Percentiles rank a stretch among this genome's conserved stretches.
These are phyloP conservation scores for Drosophila oshimai DNA, from an alignment of 1,140 invertebrate genomes.

Conservation along the genomic window DNA sequence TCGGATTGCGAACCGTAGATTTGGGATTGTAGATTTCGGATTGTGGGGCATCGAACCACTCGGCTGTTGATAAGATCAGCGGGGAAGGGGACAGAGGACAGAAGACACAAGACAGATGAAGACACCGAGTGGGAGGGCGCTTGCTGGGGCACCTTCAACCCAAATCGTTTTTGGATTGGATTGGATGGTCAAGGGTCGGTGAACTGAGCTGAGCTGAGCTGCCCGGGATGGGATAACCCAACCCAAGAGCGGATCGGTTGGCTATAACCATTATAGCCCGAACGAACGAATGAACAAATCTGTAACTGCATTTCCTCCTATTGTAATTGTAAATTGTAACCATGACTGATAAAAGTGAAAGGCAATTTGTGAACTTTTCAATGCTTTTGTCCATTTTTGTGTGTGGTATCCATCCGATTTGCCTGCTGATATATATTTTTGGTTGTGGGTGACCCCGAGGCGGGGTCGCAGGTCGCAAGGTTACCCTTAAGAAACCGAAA, in stretches of 20 bases:
- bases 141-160: neutral
- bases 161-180: neutral
- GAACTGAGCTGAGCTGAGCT: conserved; percentile 14
- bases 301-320: conserved; percentile 9
- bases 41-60: conserved; percentile 16
- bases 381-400: conserved; percentile 15
- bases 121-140: neutral
- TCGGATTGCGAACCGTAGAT: neutral
- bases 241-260: neutral
- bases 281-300: neutral
- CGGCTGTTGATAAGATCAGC: conserved; percentile 14
- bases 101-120: too few relatives aligned
- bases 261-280: neutral
- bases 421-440: conserved; percentile 10
- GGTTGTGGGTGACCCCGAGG: conserved; percentile 14
- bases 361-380: conserved; percentile 41
- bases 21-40: neutral
- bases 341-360: conserved; percentile 42
- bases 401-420: neutral
- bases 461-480: conserved; percentile 17
- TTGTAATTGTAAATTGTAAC: conserved; percentile 5
- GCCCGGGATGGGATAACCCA: neutral
- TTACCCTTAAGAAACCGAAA: conserved; percentile 15
- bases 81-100: neutral
- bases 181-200: conserved; percentile 1